A percentile compares a stretch with the other conserved stretches of the same genome.
phyloP scores from a whole-genome alignment of 2,113 vertebrate genomes.

The Galbula dea region DNA sequence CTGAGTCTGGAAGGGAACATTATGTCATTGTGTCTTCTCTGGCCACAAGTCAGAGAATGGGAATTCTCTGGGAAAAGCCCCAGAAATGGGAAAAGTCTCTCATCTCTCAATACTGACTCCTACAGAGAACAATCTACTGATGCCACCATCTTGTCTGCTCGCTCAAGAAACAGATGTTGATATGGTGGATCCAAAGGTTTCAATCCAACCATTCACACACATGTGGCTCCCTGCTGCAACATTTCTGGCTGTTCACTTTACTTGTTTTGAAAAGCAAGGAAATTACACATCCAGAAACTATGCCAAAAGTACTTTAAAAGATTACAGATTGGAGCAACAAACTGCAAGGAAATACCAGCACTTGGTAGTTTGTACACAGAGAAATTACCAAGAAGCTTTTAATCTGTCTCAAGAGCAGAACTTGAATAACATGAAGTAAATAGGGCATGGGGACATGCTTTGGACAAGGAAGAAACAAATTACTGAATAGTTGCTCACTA shows the following conservation, averaged over 20 bases:
- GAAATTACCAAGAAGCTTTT: neutral
- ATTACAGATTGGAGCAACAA: neutral
- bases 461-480: slow-evolving; percentile 7
- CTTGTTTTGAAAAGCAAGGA: neutral
- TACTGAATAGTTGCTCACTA: neutral
- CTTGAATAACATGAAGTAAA: neutral
- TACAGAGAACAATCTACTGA: neutral
- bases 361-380: neutral
- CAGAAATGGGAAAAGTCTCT: neutral
- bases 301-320: neutral
- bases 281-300: neutral
- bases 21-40: neutral
- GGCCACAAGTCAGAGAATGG: too few relatives aligned
- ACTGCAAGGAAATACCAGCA: neutral
- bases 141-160: neutral
- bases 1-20: neutral
- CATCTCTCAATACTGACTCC: neutral
- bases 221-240: neutral
- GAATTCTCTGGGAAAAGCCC: too few relatives aligned
- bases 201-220: neutral
- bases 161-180: neutral
- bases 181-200: neutral
- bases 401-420: neutral
- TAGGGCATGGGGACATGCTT: neutral
- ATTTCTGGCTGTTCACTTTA: neutral